Conservation (phyloP, 2,113 vertebrate species). For the Egretta garzetta region DNA sequence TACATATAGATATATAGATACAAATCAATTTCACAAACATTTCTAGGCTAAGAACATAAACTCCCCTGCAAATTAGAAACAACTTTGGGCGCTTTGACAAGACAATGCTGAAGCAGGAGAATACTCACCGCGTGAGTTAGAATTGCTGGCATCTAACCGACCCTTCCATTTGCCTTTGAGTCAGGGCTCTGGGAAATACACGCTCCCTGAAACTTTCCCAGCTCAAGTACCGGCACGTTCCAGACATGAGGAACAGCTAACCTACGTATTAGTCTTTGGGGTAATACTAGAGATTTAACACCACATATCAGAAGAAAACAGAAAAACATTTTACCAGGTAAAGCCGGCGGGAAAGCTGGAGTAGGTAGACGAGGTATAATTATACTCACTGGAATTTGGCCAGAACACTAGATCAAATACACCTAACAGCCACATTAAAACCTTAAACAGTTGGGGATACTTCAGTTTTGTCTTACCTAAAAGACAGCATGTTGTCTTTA, state of each 20-base stretch:
- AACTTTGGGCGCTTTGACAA: not conserved
- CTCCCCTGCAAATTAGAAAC: not conserved
- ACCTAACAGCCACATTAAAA: not conserved
- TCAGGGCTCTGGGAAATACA: not conserved
- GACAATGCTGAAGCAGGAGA: not conserved
- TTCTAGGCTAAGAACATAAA: not conserved
- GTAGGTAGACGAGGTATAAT: not conserved
- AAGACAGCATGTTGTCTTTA: fast-evolving
- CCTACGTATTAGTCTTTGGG: not conserved
- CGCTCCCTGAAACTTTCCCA: not conserved
- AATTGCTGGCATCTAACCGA: not conserved
- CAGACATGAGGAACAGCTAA: not conserved
- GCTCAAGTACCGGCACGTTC: not conserved
- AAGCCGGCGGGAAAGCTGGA: not conserved
- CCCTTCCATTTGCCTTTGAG: not conserved
- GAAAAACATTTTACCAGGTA: not conserved
- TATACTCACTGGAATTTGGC: not conserved
- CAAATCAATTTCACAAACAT: not conserved
- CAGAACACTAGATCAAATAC: not conserved
- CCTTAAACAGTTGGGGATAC: not conserved
- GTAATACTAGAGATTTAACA: slow-evolving; percentile 7
- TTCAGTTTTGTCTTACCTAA: not conserved
- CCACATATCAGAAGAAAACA: not conserved
- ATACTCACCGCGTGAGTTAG: not conserved
- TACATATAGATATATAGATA: too few species aligned